A percentile compares a stretch with the other conserved stretches of the same genome.
Conservation (phyloP, 2,113 vertebrate genomes). For the Triplophysa dalaica region DNA sequence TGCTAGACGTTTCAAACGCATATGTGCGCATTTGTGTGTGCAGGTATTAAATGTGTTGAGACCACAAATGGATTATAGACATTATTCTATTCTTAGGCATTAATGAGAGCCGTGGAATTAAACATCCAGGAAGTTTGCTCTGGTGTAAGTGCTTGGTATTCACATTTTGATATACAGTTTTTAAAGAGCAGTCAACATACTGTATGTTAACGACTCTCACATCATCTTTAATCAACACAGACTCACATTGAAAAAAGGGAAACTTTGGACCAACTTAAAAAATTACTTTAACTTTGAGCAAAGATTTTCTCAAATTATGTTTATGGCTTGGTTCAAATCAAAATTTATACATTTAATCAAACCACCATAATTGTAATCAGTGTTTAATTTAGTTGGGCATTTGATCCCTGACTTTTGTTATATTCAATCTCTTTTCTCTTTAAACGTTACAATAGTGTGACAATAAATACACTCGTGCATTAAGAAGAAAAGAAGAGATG, state of each 20-base stretch:
- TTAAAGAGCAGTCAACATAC: background rate
- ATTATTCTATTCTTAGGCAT: conserved; percentile 31
- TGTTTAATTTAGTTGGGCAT: too few species aligned
- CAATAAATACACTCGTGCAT: too few species aligned
- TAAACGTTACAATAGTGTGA: too few species aligned
- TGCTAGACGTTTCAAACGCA: background rate
- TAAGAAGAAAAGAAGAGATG: too few species aligned
- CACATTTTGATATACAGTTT: conserved; percentile 23
- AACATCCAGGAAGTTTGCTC: conserved; percentile 36
- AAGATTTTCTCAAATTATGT: too few species aligned
- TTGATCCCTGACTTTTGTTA: too few species aligned
- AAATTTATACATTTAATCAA: too few species aligned
- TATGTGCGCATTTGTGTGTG: background rate
- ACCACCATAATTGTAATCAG: too few species aligned
- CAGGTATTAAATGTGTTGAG: conserved; percentile 3
- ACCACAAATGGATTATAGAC: conserved; percentile 27
- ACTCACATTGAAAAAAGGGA: background rate
- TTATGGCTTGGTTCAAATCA: too few species aligned
- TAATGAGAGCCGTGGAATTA: conserved; percentile 11
- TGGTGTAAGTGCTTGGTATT: conserved; percentile 29
- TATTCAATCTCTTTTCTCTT: too few species aligned
- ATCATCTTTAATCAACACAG: conserved; percentile 18
- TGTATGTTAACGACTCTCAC: background rate
- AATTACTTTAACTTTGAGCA: too few species aligned
- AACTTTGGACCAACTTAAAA: too few species aligned